Base-by-base conservation (phyloP, 2,113 vertebrate species). In the Lepus timidus region DNA sequence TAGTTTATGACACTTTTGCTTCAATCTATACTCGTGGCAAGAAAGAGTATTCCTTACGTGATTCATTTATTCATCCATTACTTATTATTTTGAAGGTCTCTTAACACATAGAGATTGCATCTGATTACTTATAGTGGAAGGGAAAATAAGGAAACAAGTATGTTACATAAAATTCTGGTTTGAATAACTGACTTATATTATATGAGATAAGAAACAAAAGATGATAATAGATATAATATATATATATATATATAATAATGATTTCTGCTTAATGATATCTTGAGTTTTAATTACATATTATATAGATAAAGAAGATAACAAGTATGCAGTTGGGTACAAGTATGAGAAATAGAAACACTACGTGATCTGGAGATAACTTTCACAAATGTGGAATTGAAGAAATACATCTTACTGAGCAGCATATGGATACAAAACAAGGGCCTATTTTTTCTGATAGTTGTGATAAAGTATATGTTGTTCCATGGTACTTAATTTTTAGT, bases 1-100 rank as follows among this genome's bases (percentile, higher is more conserved):
- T 27, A 82, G 52, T 86, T 96, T 87, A 81, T 94, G 80, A 96
- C 16, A 81, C 22, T 12, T 83, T 91, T 73, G 36, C 49, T 14
- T 95, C 85, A 85, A 73, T 88, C 80, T 90, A 19, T 95, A 49
- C 73, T 44, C 44, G 6, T 36, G 78, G 14, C 39, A 62, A 58
- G 16, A n/a, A 90, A 36, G 9, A 85, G 14, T 84, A 58, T 82
- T 79, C 4, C 62, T 93, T 51, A 76, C 19, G 4, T 58, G 55
- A 88, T 79, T 36, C 78, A 70, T 52, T 71, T 20, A 73, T 68
- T 85, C 20, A 92, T 78, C 89, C 85, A 89, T 31, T 91, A 88
- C 55, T 58, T 58, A 58, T 73, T n/a, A 81, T 83, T 81, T 76
- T 70, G 2, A 86, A 58, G 82, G 31, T 88, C 5, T 85, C 68